phyloP scores from a whole-genome alignment of 2,888 invertebrate genomes.

The Pseudococcus longispinus region DNA sequence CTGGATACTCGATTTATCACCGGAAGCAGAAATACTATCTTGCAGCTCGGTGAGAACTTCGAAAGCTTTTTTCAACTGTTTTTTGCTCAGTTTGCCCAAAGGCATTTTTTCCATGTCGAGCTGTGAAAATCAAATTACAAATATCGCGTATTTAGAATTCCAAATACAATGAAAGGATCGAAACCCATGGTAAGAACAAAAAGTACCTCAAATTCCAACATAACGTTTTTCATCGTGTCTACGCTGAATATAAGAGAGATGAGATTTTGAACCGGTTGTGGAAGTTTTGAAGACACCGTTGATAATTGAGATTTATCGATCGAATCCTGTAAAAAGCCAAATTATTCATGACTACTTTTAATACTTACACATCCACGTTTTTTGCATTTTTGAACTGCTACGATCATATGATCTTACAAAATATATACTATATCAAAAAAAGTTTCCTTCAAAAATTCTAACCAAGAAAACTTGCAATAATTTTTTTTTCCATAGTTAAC shows the following conservation, averaged over 20 bases:
- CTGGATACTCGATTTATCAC: constrained; percentile 63
- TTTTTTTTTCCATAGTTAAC: too few relatives aligned
- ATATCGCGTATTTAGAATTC: neutral
- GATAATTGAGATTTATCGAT: neutral
- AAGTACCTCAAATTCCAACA: constrained; percentile 87
- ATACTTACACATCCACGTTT: neutral
- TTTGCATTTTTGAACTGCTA: neutral
- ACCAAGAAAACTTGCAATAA: too few relatives aligned
- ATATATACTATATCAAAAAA: too few relatives aligned
- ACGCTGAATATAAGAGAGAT: constrained; percentile 89
- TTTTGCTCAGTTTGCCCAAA: constrained; percentile 90
- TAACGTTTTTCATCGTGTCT: constrained; percentile 86
- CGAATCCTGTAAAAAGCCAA: neutral
- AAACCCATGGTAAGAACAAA: constrained; percentile 45
- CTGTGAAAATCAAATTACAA: constrained; percentile 61
- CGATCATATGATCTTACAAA: too few relatives aligned
- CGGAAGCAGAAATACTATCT: constrained; percentile 66
- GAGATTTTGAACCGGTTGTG: constrained; percentile 79
- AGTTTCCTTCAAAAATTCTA: too few relatives aligned
- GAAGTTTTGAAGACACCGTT: constrained; percentile 70
- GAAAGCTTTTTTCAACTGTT: constrained; percentile 87
- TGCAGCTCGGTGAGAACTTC: constrained; percentile 77
- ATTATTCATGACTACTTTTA: neutral
- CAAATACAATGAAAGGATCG: neutral
- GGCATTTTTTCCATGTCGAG: constrained; percentile 98